Percentiles rank a stretch among this genome's conserved stretches.
phyloP scores from a whole-genome alignment of 2,797 vertebrate genomes.

The Silurus aristotelis region DNA sequence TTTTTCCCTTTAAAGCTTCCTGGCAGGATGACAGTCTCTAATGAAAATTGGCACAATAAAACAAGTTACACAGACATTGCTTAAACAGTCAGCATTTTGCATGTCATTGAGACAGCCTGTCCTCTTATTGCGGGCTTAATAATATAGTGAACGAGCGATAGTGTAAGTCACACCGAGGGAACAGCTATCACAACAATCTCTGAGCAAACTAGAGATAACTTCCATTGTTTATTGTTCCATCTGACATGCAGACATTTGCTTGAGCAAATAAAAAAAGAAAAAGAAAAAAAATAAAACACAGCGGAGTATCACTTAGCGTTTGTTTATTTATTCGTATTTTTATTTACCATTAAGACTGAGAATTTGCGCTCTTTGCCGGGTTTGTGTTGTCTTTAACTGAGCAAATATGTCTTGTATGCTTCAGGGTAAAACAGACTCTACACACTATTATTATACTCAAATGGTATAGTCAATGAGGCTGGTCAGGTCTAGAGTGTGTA shows the following conservation, averaged over 20 bases:
- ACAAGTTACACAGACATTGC: conserved; percentile 73
- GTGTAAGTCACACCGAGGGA: conserved; percentile 13
- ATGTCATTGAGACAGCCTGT: conserved; percentile 61
- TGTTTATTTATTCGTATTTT: conserved; percentile 26
- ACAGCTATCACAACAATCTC: conserved; percentile 32
- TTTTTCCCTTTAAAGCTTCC: conserved; percentile 80
- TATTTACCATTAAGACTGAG: conserved; percentile 19
- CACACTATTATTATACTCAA: neutral
- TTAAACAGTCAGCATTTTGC: conserved; percentile 70
- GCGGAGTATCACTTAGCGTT: conserved; percentile 27
- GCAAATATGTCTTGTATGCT: conserved; percentile 7
- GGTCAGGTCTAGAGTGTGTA: neutral
- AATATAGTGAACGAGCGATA: conserved; percentile 51
- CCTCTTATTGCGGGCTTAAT: conserved; percentile 58
- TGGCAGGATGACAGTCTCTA: conserved; percentile 78
- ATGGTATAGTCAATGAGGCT: conserved; percentile 8
- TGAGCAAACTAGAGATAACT: conserved; percentile 38
- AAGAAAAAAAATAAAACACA: conserved; percentile 12
- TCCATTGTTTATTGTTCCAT: conserved; percentile 51
- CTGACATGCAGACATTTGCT: conserved; percentile 18
- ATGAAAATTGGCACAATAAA: conserved; percentile 81
- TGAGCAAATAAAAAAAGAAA: conserved; percentile 36
- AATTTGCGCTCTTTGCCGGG: neutral
- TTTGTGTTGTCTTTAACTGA: conserved; percentile 14
- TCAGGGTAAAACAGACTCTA: neutral